Percentiles rank a stretch among this genome's conserved stretches.
phyloP scores from a whole-genome alignment of 2,113 vertebrate genomes.

The Paraplagusia blochii region DNA sequence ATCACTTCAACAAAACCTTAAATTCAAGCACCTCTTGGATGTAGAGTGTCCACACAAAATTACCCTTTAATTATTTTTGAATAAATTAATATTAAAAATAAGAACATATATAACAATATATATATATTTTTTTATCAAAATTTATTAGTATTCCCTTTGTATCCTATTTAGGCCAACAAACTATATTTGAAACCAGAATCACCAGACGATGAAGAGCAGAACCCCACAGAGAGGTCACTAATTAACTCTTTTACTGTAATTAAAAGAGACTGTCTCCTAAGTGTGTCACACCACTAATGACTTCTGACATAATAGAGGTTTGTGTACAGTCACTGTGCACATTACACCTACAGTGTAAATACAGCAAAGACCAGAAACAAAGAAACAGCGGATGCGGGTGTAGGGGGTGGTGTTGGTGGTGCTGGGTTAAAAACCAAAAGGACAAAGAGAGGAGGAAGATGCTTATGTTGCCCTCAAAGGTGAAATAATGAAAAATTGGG shows the following conservation, averaged over 20 bases:
- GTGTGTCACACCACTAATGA: constrained; percentile 81
- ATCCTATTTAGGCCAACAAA: constrained; percentile 11
- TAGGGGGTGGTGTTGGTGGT: too few species aligned
- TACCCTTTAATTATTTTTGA: too few species aligned
- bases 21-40: too few species aligned
- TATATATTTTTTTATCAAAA: too few species aligned
- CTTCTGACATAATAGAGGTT: constrained; percentile 82
- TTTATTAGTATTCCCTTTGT: not conserved
- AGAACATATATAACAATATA: too few species aligned
- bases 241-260: constrained; percentile 90
- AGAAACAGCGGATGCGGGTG: constrained; percentile 10
- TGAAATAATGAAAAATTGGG: constrained; percentile 80
- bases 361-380: not conserved
- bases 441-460: constrained; percentile 67
- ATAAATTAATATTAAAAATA: not conserved
- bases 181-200: constrained; percentile 26
- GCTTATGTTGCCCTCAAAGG: constrained; percentile 54
- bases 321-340: constrained; percentile 66
- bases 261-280: constrained; percentile 78
- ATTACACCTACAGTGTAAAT: not conserved
- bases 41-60: too few species aligned
- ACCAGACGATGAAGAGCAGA: constrained; percentile 39
- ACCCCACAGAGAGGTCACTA: constrained; percentile 63
- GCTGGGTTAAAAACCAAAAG: constrained; percentile 61
- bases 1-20: too few species aligned